Evolutionary conservation across 1,140 invertebrate species (phyloP).

Genomic region (Ooceraea biroi): DNA sequence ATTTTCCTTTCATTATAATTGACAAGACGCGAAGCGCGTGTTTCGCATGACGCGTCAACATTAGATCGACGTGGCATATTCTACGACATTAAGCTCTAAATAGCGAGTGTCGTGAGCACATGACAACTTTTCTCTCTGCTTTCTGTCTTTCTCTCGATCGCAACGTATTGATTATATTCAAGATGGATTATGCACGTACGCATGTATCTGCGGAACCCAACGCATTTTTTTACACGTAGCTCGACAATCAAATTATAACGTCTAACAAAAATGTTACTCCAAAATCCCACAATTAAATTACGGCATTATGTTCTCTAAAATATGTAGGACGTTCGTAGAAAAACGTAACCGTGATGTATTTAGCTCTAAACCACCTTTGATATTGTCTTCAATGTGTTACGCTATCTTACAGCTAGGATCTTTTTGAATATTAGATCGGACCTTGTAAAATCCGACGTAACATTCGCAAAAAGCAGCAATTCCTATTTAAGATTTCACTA

Average conservation of each 20-base stretch:
- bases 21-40: constrained; percentile 62
- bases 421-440: constrained; percentile 67
- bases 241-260: constrained; percentile 36
- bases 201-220: constrained; percentile 22
- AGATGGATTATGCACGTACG: constrained; percentile 19
- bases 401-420: constrained; percentile 66
- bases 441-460: constrained; percentile 60
- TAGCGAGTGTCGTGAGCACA: constrained; percentile 67
- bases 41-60: constrained; percentile 46
- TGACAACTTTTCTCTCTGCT: not conserved
- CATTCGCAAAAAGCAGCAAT: constrained; percentile 61
- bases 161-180: constrained; percentile 32
- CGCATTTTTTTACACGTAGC: constrained; percentile 25
- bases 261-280: not conserved
- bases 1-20: constrained; percentile 67
- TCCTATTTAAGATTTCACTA: constrained; percentile 61
- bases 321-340: constrained; percentile 60
- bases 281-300: constrained; percentile 48
- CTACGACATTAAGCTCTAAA: constrained; percentile 61
- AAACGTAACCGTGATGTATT: constrained; percentile 67
- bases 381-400: constrained; percentile 76
- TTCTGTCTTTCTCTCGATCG: not conserved
- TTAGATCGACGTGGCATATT: constrained; percentile 51
- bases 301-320: constrained; percentile 51
- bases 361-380: constrained; percentile 60